These are phyloP conservation scores for Agonopterix arenella DNA, from an alignment of 2,888 invertebrate genomes.

Conservation along the genomic window DNA sequence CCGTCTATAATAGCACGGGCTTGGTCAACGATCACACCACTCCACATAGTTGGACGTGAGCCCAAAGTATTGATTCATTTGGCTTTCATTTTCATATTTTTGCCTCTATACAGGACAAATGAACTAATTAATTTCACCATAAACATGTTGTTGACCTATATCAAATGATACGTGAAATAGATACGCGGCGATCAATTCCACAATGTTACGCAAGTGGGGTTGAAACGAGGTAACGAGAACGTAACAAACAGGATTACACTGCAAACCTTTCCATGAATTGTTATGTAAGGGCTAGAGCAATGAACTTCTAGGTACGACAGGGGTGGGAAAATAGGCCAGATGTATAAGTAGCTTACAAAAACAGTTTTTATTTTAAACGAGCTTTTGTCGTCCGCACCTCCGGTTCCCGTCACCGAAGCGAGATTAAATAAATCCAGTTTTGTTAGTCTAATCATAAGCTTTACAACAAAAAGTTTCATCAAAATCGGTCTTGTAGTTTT, in stretches of 20 bases:
- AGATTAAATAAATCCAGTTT: no score
- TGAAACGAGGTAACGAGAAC: neutral
- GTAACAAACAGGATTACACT: neutral
- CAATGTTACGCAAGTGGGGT: neutral
- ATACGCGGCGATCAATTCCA: no score
- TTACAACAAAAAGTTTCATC: no score
- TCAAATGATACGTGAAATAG: no score
- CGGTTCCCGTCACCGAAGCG: no score
- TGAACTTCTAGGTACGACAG: slow-evolving; percentile 15
- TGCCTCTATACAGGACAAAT: neutral
- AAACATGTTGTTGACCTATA: neutral
- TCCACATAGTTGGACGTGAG: slow-evolving; percentile 57
- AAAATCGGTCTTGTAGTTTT: no score
- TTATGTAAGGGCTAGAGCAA: slow-evolving; percentile 24
- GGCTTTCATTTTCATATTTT: slow-evolving; percentile 35
- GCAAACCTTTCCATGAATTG: neutral
- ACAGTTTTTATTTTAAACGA: no score
- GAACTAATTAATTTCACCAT: neutral
- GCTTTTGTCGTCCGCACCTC: no score
- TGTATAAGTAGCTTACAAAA: no score
- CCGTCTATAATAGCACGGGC: slow-evolving; percentile 14
- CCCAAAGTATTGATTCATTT: slow-evolving; percentile 47
- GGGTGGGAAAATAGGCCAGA: no score
- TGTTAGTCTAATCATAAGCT: no score
- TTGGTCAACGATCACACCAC: slow-evolving; percentile 46